Evolutionary conservation across 2,888 invertebrate species (phyloP).

Genomic region (Pyrocoelia pectoralis): DNA sequence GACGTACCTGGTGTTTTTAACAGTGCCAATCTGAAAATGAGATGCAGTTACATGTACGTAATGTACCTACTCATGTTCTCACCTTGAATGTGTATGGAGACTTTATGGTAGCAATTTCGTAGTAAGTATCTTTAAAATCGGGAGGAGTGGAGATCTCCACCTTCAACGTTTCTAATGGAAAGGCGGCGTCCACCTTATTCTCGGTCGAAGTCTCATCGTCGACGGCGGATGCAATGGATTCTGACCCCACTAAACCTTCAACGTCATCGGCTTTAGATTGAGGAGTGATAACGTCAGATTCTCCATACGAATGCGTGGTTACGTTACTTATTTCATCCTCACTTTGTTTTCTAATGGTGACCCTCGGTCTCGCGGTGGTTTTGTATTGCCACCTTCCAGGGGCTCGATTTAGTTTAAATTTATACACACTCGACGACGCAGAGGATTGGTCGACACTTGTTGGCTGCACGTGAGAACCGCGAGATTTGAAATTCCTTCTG

Average conservation of each 20-base stretch:
- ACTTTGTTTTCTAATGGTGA: slow-evolving; percentile 77
- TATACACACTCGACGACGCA: slow-evolving; percentile 72
- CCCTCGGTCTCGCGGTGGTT: slow-evolving; percentile 86
- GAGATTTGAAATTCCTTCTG: slow-evolving; percentile 75
- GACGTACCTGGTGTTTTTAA: slow-evolving; percentile 86
- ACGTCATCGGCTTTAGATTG: slow-evolving; percentile 64
- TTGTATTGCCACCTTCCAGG: slow-evolving; percentile 92
- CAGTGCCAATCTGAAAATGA: slow-evolving; percentile 77
- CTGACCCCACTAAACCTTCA: slow-evolving; percentile 77
- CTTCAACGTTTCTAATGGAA: slow-evolving; percentile 79
- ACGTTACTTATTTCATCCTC: slow-evolving; percentile 63
- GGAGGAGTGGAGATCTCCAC: slow-evolving; percentile 89
- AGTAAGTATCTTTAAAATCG: slow-evolving; percentile 85
- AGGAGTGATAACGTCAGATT: slow-evolving; percentile 64
- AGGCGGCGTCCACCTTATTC: slow-evolving; percentile 69
- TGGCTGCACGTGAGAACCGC: slow-evolving; percentile 60
- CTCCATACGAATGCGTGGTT: slow-evolving; percentile 47
- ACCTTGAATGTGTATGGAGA: slow-evolving; percentile 92
- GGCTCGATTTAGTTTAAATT: slow-evolving; percentile 82
- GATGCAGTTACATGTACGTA: neutral
- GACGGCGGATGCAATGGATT: slow-evolving; percentile 69
- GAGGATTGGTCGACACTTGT: slow-evolving; percentile 63
- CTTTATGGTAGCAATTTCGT: slow-evolving; percentile 89
- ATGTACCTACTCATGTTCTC: slow-evolving; percentile 44
- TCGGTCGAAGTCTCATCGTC: slow-evolving; percentile 71